Evolutionary conservation across 2,888 invertebrate genomes (phyloP), one percentile per base, ranked within the genome.

Genomic region (Zaprionus obscuricornis): DNA sequence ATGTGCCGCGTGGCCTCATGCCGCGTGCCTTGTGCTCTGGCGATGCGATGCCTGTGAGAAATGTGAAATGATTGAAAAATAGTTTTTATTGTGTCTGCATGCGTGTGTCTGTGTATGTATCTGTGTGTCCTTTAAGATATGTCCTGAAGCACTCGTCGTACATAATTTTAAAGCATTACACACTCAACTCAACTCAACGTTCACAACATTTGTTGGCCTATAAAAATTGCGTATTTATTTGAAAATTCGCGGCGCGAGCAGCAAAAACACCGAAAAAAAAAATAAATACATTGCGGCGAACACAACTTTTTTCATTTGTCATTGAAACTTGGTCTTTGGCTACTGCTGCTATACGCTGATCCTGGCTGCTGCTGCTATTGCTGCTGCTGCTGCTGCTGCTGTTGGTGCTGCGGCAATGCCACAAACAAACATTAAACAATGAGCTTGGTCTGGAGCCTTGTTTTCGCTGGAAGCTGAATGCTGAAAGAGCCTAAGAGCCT

Each of bases 301-400:
- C 24, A 47, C 37, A 72, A 75, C 86, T 79, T 79, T 79, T 79
- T 79, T 79, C 78, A 79, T 82, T 86, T 82, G 81, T 82, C 81
- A 82, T 78, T 82, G 85, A 86, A 82, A 85, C 75, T 82, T 82
- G 60, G 87, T 86, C 87, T 65, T 81, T n/a, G n/a, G 68, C 27
- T 39, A 39, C 22, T 34, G 60, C 13, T 24, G 6, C 31, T 26
- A 14, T 14, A 26, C 22, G 3, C 16, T 29, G 27, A 20, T 43
- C 46, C 22, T 56, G 55, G 42, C 26, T 17, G n/a, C 17, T 13
- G 22, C 34, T 31, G 17, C 4, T 8, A 17, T 5, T n/a, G 24
- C 14, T 10, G 11, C 24, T 54, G 46, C 6, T 1, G 14, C 52
- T 45, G 54, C 50, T 63, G 42, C 51, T 58, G 39, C 31, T 33